A percentile compares a stretch with the other conserved stretches of the same genome.
Conservation (phyloP, 2,113 vertebrate genomes). For the Alligator mississippiensis region DNA sequence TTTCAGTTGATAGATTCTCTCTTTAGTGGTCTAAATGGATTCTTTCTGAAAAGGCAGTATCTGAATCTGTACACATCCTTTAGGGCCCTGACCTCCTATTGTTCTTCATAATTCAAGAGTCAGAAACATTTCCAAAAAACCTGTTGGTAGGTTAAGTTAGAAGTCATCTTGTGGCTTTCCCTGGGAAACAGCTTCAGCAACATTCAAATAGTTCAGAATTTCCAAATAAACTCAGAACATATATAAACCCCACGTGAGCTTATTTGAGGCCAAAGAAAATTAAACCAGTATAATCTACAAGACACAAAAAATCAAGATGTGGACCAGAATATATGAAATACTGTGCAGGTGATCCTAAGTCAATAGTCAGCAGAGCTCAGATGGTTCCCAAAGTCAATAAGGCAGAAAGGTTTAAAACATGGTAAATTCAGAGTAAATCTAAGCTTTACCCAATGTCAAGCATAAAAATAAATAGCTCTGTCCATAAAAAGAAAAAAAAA, state of each 20-base stretch:
- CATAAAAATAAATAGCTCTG: background rate
- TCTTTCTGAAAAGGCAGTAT: background rate
- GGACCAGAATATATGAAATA: constrained; percentile 7
- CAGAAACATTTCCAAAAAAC: background rate
- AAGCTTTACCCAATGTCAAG: background rate
- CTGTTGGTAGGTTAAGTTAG: background rate
- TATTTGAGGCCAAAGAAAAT: constrained; percentile 11
- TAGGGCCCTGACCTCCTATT: background rate
- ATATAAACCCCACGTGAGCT: background rate
- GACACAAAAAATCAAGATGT: background rate
- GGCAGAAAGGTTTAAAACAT: background rate
- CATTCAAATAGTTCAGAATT: background rate
- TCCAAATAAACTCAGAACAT: background rate
- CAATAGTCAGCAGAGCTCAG: background rate
- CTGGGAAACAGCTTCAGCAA: background rate
- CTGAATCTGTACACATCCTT: background rate
- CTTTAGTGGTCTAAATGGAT: background rate
- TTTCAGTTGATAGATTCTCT: background rate
- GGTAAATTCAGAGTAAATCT: constrained; percentile 1
- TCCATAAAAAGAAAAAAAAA: background rate
- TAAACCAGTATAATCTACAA: background rate
- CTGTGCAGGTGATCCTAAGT: background rate
- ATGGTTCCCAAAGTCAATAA: background rate
- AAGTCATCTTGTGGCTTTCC: background rate
- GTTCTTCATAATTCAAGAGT: background rate